Conservation (phyloP, 2,113 vertebrate genomes). For the Epinephelus fuscoguttatus region DNA sequence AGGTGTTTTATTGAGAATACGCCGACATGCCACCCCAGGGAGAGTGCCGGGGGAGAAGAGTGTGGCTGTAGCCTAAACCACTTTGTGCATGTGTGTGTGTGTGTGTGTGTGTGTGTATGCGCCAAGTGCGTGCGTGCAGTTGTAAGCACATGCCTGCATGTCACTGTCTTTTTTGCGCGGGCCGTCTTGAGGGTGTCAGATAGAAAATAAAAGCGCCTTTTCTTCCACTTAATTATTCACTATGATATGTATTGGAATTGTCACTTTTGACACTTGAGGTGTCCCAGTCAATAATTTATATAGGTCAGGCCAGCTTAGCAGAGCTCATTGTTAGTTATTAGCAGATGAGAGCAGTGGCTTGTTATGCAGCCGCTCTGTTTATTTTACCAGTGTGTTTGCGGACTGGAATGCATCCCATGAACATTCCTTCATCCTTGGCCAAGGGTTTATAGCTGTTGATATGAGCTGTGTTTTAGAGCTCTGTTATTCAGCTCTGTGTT, state of each 20-base stretch:
- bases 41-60: conserved; percentile 77
- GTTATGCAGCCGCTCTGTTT: conserved; percentile 72
- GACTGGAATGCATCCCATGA: conserved; percentile 72
- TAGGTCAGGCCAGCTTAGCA: conserved; percentile 76
- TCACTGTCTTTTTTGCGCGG: conserved; percentile 65
- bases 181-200: conserved; percentile 65
- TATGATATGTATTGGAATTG: conserved; percentile 80
- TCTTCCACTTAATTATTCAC: conserved; percentile 80
- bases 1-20: conserved; percentile 95
- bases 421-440: conserved; percentile 78
- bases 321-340: conserved; percentile 78
- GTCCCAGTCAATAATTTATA: conserved; percentile 83
- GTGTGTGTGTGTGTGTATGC: conserved; percentile 18
- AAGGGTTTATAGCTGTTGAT: conserved; percentile 74
- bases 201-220: conserved; percentile 74
- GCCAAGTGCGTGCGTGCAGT: conserved; percentile 16
- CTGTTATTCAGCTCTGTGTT: conserved; percentile 62
- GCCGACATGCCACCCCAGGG: conserved; percentile 83
- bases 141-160: conserved; percentile 34
- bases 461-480: conserved; percentile 59
- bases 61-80: conserved; percentile 74
- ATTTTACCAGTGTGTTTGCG: conserved; percentile 77
- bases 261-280: conserved; percentile 83
- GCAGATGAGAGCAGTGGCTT: conserved; percentile 71
- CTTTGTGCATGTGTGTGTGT: conserved; percentile 46